Evolutionary conservation across 2,797 vertebrate genomes (phyloP).

Genomic region (Etheostoma nigrum): DNA sequence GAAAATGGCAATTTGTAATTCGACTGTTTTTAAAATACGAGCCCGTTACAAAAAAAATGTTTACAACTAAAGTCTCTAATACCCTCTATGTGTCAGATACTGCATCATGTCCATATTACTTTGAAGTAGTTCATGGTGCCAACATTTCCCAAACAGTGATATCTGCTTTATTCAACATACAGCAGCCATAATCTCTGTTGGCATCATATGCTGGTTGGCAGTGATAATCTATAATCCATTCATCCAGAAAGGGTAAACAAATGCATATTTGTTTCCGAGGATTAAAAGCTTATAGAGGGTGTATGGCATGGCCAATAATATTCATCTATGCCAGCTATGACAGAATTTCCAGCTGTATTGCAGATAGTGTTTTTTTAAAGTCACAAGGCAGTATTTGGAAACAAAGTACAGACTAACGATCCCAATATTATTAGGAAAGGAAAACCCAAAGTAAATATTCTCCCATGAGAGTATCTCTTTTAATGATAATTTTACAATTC

Average conservation of each 20-base stretch:
- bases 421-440: not conserved
- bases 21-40: conserved; percentile 75
- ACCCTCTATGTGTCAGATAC: conserved; percentile 66
- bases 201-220: conserved; percentile 84
- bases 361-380: conserved; percentile 39
- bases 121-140: conserved; percentile 71
- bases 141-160: conserved; percentile 77
- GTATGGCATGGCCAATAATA: conserved; percentile 82
- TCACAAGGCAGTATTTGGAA: conserved; percentile 36
- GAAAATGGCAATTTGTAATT: conserved; percentile 77
- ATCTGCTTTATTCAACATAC: conserved; percentile 80
- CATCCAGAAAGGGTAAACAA: conserved; percentile 85
- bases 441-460: conserved; percentile 6
- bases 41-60: conserved; percentile 62
- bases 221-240: conserved; percentile 87
- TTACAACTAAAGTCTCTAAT: conserved; percentile 66
- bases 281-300: conserved; percentile 86
- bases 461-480: conserved; percentile 9
- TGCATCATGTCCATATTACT: conserved; percentile 69
- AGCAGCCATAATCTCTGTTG: conserved; percentile 80
- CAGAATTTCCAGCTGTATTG: conserved; percentile 61
- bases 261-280: conserved; percentile 85
- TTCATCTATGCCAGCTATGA: conserved; percentile 78
- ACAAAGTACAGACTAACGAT: conserved; percentile 15
- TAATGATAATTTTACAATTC: conserved; percentile 11